Base-by-base conservation (phyloP, 2,113 vertebrate species). In the Eira barbara region DNA sequence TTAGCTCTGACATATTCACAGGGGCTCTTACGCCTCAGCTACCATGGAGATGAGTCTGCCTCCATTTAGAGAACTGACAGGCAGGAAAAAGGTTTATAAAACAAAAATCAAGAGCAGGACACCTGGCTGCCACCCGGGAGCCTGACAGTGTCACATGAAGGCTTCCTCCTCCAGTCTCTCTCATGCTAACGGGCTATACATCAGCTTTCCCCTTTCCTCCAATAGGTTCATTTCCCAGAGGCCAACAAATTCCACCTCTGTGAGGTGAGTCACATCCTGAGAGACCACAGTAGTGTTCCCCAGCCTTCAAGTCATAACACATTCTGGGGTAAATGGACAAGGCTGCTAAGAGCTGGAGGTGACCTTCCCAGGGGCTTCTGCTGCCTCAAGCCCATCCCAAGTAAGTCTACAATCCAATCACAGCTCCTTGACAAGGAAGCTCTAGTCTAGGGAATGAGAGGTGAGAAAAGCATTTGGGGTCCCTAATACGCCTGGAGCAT, bases 41-140 rank as follows among this genome's bases (percentile, higher is more conserved):
- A 78, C 97, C 91, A 96, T 4, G 4, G 73, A 97, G 57, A 31
- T n/a, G 93, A 57, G 13, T 74, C 94, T 94, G 86, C 39, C 88
- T 98, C 96, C 61, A 91, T 97, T 94, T 95, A 17, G 78, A 98
- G 49, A 69, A 96, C 89, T 97, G 91, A 96, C 89, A 98, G 89
- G 86, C 90, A 95, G 89, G 63, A 81, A 91, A 95, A 87, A 80
- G 97, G 34, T 97, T 97, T 96, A 84, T 80, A 95, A 95, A 96
- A 94, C 39, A 98, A 97, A 97, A 98, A 89, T 98, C 96, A 97
- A 97, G 98, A 93, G 65, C 80, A 94, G 97, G 96, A 93, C 84
- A 92, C 39, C 73, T 90, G 36, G 67, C 91, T 94, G 78, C 79
- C 87, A 76, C 61, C 34, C 0, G 1, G 61, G 86, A 92, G 34